Evolutionary conservation across 2,797 vertebrate genomes (phyloP).

Genomic region (Melanotaenia nigrans): DNA sequence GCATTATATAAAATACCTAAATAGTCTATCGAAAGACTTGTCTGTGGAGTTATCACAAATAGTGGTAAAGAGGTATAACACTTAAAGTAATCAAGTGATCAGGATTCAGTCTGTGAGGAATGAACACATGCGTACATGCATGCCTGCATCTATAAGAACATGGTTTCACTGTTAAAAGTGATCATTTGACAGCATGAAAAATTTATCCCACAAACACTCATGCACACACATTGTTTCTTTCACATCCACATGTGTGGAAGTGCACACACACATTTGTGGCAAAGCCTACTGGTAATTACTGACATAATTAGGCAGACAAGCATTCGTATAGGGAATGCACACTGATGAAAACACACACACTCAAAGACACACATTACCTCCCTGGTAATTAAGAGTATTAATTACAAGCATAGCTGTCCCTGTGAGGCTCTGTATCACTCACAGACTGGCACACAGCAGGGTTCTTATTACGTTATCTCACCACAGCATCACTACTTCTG

Average conservation of each 20-base stretch:
- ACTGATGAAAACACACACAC: slow-evolving; percentile 45
- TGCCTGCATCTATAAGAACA: slow-evolving; percentile 53
- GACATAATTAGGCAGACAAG: slow-evolving; percentile 80
- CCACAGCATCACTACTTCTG: slow-evolving; percentile 55
- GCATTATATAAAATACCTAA: neutral
- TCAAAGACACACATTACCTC: slow-evolving; percentile 65
- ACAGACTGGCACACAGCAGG: slow-evolving; percentile 74
- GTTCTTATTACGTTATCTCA: slow-evolving; percentile 76
- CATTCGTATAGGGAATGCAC: slow-evolving; percentile 71
- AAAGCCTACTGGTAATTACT: slow-evolving; percentile 78
- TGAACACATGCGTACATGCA: slow-evolving; percentile 11
- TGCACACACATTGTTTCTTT: slow-evolving; percentile 14
- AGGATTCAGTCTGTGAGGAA: slow-evolving; percentile 30
- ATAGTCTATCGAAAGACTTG: neutral
- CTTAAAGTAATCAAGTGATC: slow-evolving; percentile 23
- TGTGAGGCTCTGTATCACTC: slow-evolving; percentile 78
- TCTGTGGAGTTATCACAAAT: neutral
- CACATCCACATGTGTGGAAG: slow-evolving; percentile 36
- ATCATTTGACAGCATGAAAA: slow-evolving; percentile 70
- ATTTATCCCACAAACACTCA: slow-evolving; percentile 30
- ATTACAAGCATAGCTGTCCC: slow-evolving; percentile 81
- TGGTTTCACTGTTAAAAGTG: slow-evolving; percentile 56
- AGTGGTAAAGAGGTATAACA: slow-evolving; percentile 4
- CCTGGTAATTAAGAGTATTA: slow-evolving; percentile 82
- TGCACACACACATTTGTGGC: slow-evolving; percentile 55